Percentiles rank a stretch among this genome's conserved stretches.
These are phyloP conservation scores for Crocidura indochinensis DNA, from an alignment of 2,797 vertebrate species.

Conservation along the genomic window DNA sequence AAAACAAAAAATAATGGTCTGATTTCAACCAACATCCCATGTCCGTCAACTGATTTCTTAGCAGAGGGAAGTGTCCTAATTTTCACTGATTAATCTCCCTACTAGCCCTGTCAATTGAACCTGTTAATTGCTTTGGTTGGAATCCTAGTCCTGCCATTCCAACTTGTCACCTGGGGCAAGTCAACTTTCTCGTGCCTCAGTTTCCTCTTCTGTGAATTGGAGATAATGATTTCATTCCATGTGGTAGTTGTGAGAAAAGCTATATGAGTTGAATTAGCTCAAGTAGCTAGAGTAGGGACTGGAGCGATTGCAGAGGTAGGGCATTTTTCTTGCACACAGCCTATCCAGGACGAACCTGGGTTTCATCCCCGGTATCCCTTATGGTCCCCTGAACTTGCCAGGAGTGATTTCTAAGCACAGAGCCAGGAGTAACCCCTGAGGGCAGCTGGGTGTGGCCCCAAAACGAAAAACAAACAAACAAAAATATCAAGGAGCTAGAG, in stretches of 20 bases:
- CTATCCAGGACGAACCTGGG: too few relatives aligned
- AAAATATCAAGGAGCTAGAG: too few relatives aligned
- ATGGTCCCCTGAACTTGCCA: too few relatives aligned
- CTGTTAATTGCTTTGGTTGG: neutral
- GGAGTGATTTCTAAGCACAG: too few relatives aligned
- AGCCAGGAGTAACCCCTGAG: too few relatives aligned
- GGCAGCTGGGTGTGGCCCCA: too few relatives aligned
- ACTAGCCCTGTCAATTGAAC: neutral
- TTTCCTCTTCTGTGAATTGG: constrained; percentile 45
- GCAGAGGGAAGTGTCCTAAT: neutral
- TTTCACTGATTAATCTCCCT: neutral
- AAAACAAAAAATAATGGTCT: neutral
- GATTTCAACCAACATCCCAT: neutral
- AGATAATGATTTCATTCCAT: neutral
- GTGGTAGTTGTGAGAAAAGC: constrained; percentile 14
- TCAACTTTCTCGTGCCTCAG: neutral
- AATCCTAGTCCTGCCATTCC: neutral
- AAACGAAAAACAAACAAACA: too few relatives aligned
- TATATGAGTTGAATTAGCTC: neutral
- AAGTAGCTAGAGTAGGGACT: too few relatives aligned
- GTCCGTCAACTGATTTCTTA: neutral
- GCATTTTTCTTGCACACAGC: too few relatives aligned
- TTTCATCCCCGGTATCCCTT: too few relatives aligned
- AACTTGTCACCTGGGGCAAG: neutral
- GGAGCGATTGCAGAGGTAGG: too few relatives aligned